Evolutionary conservation across 2,113 vertebrate genomes (phyloP).

Genomic region (Vanacampus margaritifer): DNA sequence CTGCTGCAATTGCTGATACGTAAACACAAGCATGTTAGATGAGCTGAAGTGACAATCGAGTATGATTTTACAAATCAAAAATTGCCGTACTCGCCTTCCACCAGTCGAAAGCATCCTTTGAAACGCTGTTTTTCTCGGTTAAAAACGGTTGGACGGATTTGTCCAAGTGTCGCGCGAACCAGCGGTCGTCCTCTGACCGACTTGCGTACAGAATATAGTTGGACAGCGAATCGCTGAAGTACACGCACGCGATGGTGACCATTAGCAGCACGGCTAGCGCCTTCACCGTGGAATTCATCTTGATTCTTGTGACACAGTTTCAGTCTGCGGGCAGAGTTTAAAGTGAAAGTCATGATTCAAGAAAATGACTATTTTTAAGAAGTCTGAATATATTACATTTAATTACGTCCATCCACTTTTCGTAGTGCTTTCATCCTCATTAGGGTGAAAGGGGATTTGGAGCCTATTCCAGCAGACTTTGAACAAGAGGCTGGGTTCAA

Average conservation of each 20-base stretch:
- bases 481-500: too few relatives aligned
- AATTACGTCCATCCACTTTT: not conserved
- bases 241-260: not conserved
- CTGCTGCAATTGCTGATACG: conserved; percentile 64
- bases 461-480: too few relatives aligned
- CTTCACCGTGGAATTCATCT: not conserved
- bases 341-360: not conserved
- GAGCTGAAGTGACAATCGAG: not conserved
- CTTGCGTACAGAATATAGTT: not conserved
- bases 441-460: too few relatives aligned
- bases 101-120: conserved; percentile 27
- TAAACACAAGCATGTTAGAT: not conserved
- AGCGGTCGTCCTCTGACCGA: not conserved
- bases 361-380: not conserved
- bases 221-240: not conserved
- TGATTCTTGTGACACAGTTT: not conserved
- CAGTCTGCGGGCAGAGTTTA: not conserved
- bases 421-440: not conserved
- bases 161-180: not conserved
- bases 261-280: not conserved
- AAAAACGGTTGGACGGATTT: conserved; percentile 24
- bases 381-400: not conserved
- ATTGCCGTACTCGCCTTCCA: conserved; percentile 32
- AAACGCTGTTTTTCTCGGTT: not conserved
- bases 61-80: not conserved